Evolutionary conservation across 2,113 vertebrate species (phyloP).

Genomic region (Chionodraco myersi): DNA sequence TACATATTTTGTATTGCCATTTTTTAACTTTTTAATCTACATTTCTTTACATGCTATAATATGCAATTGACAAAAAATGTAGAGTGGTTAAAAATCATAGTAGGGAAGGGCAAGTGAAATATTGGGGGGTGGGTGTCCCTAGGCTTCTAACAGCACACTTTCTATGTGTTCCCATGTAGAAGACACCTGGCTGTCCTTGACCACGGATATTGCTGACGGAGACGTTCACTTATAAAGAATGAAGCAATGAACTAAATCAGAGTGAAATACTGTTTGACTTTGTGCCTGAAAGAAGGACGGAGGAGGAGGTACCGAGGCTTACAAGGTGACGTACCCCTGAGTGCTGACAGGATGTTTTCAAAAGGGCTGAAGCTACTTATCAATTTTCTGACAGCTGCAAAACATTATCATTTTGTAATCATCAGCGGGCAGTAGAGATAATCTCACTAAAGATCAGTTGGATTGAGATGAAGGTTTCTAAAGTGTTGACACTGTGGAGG

Average conservation of each 20-base stretch:
- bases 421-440: neutral
- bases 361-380: slow-evolving; percentile 34
- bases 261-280: slow-evolving; percentile 36
- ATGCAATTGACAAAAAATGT: no score
- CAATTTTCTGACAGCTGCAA: slow-evolving; percentile 35
- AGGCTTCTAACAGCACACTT: neutral
- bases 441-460: slow-evolving; percentile 13
- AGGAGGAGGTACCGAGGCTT: slow-evolving; percentile 12
- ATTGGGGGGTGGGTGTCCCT: no score
- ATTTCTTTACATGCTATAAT: no score
- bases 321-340: slow-evolving; percentile 26
- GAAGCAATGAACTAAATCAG: slow-evolving; percentile 30
- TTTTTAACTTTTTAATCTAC: no score
- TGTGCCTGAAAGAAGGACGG: slow-evolving; percentile 33
- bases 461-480: neutral
- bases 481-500: slow-evolving; percentile 18
- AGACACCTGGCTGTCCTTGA: slow-evolving; percentile 42
- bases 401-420: neutral
- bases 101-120: no score
- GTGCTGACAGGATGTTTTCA: slow-evolving; percentile 51
- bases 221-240: slow-evolving; percentile 17
- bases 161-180: neutral
- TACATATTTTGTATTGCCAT: neutral
- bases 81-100: no score
- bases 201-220: slow-evolving; percentile 53